phyloP scores from a whole-genome alignment of 37 sponge, comb jelly and placozoan genomes.

The Oopsacas minuta region DNA sequence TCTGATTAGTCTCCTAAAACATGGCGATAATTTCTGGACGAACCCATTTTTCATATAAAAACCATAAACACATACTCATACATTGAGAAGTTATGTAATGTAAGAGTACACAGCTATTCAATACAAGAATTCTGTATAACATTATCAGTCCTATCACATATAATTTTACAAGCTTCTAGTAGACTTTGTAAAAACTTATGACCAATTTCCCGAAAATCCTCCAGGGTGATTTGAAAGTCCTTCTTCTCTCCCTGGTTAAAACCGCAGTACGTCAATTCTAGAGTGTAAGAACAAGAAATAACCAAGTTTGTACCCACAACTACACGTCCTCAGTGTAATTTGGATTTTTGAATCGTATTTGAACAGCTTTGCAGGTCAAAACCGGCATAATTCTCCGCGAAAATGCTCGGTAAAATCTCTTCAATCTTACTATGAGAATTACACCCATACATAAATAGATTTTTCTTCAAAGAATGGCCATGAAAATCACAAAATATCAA shows the following conservation, averaged over 20 bases:
- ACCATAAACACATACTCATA: too few relatives aligned
- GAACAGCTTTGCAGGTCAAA: neutral
- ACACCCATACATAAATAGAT: neutral
- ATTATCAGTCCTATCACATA: neutral
- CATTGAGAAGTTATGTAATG: too few relatives aligned
- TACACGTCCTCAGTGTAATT: neutral
- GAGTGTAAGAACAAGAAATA: neutral
- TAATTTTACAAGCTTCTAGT: neutral
- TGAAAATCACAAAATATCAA: constrained; percentile 4
- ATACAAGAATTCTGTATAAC: neutral
- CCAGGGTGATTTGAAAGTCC: neutral
- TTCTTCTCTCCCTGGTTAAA: neutral
- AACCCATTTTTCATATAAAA: too few relatives aligned
- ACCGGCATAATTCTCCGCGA: neutral
- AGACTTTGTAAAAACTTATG: neutral
- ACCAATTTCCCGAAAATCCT: neutral
- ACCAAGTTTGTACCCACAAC: neutral
- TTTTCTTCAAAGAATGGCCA: neutral
- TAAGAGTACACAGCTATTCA: neutral
- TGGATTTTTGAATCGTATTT: neutral
- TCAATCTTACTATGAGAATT: neutral
- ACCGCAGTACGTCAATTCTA: neutral
- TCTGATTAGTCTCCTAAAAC: too few relatives aligned
- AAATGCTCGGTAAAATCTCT: neutral
- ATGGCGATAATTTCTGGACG: too few relatives aligned